These are phyloP conservation scores for Marmota monax DNA, from an alignment of 2,113 vertebrate genomes.

Conservation along the genomic window DNA sequence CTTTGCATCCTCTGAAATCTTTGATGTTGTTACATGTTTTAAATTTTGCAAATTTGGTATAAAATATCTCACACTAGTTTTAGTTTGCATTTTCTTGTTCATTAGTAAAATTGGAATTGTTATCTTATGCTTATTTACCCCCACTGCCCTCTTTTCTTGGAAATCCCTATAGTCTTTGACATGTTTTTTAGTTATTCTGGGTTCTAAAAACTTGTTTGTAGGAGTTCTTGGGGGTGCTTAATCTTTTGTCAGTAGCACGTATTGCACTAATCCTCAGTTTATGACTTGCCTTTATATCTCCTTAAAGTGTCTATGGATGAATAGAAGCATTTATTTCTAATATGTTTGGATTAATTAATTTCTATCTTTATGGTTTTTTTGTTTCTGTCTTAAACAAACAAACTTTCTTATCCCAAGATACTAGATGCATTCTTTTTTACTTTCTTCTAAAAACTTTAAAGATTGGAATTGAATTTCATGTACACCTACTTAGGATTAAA, in stretches of 20 bases:
- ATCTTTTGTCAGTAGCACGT: neutral
- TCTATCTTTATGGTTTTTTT: slow-evolving; percentile 3
- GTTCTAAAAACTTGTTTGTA: neutral
- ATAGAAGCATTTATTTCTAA: neutral
- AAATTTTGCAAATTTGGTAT: neutral
- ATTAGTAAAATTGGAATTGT: neutral
- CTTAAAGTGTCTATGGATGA: neutral
- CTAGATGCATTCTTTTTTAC: neutral
- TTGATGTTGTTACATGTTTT: slow-evolving; percentile 5
- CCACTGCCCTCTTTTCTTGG: neutral
- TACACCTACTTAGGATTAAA: neutral
- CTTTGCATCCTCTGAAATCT: neutral
- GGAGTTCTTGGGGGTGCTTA: neutral
- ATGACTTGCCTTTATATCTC: neutral
- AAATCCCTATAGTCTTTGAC: neutral
- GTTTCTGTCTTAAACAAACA: neutral
- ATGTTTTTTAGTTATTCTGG: neutral
- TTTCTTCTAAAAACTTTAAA: slow-evolving; percentile 25
- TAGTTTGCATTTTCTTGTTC: neutral
- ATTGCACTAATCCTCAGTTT: neutral
- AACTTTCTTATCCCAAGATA: neutral
- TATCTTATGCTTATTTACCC: neutral
- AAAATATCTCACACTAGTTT: slow-evolving; percentile 25
- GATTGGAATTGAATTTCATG: neutral
- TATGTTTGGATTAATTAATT: neutral